Base-by-base conservation (phyloP, 2,888 invertebrate genomes). In the Eupithecia subfuscata region DNA sequence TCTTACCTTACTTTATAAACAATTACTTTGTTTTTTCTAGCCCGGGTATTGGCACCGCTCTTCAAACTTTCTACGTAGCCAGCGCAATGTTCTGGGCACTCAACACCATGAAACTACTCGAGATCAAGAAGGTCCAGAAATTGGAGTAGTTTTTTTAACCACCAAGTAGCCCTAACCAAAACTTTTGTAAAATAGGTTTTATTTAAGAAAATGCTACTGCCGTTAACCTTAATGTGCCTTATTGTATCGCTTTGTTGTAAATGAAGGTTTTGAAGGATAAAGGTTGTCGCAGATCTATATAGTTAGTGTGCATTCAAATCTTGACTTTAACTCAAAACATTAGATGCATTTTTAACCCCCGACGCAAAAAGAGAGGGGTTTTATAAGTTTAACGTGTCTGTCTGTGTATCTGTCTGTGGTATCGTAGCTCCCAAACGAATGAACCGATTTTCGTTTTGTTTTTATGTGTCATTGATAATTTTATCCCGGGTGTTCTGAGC, bases 21-120 rank as follows among this genome's bases (percentile, higher is more conserved):
- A 18, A 48, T 48, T 8, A 2, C n/a, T 25, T 25, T 60, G 4
- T 60, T 14, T 14, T 22, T 60, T 45, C 43, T 37, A 91, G 90
- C 71, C 89, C 91, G 45, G 88, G 86, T 0, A 75, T 92, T 0
- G 90, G 95, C 22, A 92, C 95, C 2, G 86, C 89, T 0, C 85
- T 95, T 5, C 96, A 96, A 84, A 87, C 94, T n/a, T 95, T 96
- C 87, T 96, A 96, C 81, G 92, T 96, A 1, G 84, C 92, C 0
- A 96, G 96, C 0, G 96, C 96, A 0, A 91, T 96, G 85, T 96
- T 96, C 90, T 96, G 96, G 96, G 93, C 96, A 34, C 86, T 96
- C n/a, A 95, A 96, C 79, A 95, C 95, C 52, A 84, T 96, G 79
- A 95, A 95, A 79, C 88, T 96, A 16, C 84, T 96, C 70, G 96